phyloP scores from a whole-genome alignment of 2,797 vertebrate genomes.

The Gymnoscopelus microlampas region DNA sequence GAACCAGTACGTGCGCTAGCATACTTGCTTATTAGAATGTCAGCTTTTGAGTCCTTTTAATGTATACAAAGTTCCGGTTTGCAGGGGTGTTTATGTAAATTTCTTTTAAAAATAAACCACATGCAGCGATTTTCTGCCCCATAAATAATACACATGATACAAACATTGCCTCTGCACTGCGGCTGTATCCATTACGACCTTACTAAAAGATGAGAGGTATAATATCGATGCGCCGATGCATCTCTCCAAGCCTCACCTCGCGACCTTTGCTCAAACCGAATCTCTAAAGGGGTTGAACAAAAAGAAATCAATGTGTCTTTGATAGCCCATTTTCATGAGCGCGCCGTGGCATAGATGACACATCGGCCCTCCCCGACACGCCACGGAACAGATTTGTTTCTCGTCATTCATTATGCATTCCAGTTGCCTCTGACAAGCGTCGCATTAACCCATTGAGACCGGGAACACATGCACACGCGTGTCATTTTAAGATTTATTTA shows the following conservation, averaged over 20 bases:
- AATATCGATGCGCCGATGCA: slow-evolving; percentile 68
- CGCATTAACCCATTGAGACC: too few relatives aligned
- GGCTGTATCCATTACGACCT: slow-evolving; percentile 70
- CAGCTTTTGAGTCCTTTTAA: slow-evolving; percentile 29
- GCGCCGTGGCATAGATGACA: slow-evolving; percentile 39
- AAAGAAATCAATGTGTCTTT: slow-evolving; percentile 53
- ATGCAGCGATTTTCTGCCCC: slow-evolving; percentile 68
- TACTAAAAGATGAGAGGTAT: slow-evolving; percentile 50
- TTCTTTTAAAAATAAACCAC: slow-evolving; percentile 70
- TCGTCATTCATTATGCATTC: slow-evolving; percentile 33
- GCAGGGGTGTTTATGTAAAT: slow-evolving; percentile 64
- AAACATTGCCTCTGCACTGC: slow-evolving; percentile 73
- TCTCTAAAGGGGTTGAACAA: slow-evolving; percentile 43
- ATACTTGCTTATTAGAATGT: slow-evolving; percentile 33
- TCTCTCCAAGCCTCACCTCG: slow-evolving; percentile 61
- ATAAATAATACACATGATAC: slow-evolving; percentile 77
- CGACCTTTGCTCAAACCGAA: slow-evolving; percentile 65
- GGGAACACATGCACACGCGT: too few relatives aligned
- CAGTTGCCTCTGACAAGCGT: slow-evolving; percentile 21
- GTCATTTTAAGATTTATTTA: too few relatives aligned
- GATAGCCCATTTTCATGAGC: slow-evolving; percentile 35
- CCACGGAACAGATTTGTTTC: slow-evolving; percentile 17
- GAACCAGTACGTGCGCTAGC: not conserved
- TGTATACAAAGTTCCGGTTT: slow-evolving; percentile 27
- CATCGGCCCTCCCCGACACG: slow-evolving; percentile 25